These are phyloP conservation scores for Toxotes chatareus DNA, from an alignment of 2,113 vertebrate genomes.

Conservation along the genomic window DNA sequence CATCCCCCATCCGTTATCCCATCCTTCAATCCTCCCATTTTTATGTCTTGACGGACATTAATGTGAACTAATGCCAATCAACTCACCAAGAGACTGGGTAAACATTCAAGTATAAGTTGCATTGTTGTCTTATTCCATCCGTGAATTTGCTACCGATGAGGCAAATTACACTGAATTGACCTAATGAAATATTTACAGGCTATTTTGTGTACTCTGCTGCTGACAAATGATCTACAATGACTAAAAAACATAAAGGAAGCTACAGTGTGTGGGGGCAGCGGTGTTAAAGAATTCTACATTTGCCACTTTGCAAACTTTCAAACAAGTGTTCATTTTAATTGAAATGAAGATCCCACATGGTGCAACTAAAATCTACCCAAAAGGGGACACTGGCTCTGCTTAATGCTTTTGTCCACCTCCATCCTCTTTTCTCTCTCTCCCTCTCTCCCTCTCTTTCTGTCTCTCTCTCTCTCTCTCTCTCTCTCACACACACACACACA, in stretches of 20 bases:
- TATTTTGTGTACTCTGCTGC: conserved; percentile 27
- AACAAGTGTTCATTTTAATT: conserved; percentile 11
- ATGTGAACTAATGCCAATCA: conserved; percentile 90
- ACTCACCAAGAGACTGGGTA: conserved; percentile 89
- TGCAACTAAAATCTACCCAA: conserved; percentile 18
- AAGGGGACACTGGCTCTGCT: neutral
- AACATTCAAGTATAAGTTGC: conserved; percentile 93
- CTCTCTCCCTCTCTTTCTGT: conserved; percentile 72
- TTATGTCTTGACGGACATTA: conserved; percentile 85
- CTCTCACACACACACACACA: conserved; percentile 1
- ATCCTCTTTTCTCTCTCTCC: conserved; percentile 66
- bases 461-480: conserved; percentile 78
- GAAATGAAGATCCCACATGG: conserved; percentile 18
- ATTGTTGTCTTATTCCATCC: conserved; percentile 13
- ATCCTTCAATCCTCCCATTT: conserved; percentile 78
- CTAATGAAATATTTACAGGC: neutral
- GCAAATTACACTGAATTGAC: conserved; percentile 23
- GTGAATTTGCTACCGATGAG: conserved; percentile 15
- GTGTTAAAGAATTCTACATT: neutral
- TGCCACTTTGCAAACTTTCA: conserved; percentile 6
- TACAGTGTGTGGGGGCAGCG: neutral
- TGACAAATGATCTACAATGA: conserved; percentile 10
- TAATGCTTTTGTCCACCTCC: conserved; percentile 19
- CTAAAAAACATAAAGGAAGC: neutral
- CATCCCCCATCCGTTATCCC: conserved; percentile 58